Evolutionary conservation across 2,888 invertebrate genomes (phyloP).

Genomic region (Xanthorhoe spadicearia): DNA sequence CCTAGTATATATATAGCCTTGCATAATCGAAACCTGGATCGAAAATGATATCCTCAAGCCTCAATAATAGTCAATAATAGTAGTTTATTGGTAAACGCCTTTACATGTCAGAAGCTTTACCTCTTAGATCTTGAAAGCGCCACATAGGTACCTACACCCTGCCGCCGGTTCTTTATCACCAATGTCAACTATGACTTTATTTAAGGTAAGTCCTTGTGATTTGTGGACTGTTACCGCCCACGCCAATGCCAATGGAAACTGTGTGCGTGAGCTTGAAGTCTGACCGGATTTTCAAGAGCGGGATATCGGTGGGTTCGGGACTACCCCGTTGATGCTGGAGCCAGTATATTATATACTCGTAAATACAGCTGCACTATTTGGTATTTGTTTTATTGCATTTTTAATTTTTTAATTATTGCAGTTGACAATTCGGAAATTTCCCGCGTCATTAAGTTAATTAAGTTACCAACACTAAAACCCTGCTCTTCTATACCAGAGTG

Average conservation of each 20-base stretch:
- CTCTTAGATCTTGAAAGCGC: not conserved
- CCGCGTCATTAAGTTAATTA: not conserved
- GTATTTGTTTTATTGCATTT: too few relatives aligned
- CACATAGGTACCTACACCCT: not conserved
- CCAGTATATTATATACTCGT: not conserved
- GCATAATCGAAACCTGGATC: not conserved
- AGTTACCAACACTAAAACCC: conserved; percentile 15
- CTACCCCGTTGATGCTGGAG: not conserved
- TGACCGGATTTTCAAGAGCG: not conserved
- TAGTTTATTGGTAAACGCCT: too few relatives aligned
- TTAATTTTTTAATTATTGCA: too few relatives aligned
- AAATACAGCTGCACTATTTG: too few relatives aligned
- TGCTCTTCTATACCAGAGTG: conserved; percentile 12
- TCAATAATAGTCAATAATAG: too few relatives aligned
- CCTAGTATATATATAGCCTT: not conserved
- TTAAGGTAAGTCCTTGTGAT: not conserved
- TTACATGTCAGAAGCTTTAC: too few relatives aligned
- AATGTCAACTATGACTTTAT: not conserved
- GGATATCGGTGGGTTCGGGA: not conserved
- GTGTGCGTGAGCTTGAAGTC: not conserved
- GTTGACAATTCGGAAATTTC: too few relatives aligned
- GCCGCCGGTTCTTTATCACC: not conserved
- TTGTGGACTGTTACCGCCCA: not conserved
- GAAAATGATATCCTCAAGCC: not conserved
- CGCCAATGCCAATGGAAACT: not conserved